phyloP scores from a whole-genome alignment of 2,113 vertebrate genomes.

The Burhinus bistriatus region DNA sequence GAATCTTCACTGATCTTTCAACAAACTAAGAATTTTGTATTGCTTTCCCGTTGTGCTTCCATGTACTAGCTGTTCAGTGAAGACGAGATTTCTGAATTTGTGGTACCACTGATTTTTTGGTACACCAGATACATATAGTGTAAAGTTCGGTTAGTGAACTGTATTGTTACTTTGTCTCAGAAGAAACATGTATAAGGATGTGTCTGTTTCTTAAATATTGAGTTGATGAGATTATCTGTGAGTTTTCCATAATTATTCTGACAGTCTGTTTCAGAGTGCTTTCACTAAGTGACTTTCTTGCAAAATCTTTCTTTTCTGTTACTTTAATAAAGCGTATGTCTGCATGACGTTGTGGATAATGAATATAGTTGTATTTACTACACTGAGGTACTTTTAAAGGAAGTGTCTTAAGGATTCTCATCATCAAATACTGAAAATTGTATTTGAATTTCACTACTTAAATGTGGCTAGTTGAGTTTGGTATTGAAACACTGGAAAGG shows the following conservation, averaged over 20 bases:
- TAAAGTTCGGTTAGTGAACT: neutral
- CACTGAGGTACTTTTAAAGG: neutral
- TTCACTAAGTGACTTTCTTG: neutral
- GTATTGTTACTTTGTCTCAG: neutral
- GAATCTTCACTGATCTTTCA: neutral
- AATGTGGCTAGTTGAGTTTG: neutral
- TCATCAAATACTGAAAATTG: neutral
- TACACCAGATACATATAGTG: neutral
- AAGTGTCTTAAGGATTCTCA: neutral
- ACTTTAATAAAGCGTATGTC: neutral
- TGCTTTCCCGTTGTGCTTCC: neutral
- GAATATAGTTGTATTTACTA: neutral
- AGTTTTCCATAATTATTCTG: neutral
- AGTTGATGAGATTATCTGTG: neutral
- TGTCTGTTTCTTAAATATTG: neutral
- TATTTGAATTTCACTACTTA: neutral
- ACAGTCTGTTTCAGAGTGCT: neutral
- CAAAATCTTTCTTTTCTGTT: neutral
- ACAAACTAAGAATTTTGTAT: neutral
- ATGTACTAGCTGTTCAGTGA: neutral
- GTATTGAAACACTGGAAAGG: neutral
- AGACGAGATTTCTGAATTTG: neutral
- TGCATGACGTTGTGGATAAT: neutral
- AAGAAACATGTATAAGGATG: neutral
- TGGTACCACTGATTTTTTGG: neutral